Conservation (phyloP, 30 jellyfish, hydroid and myxozoan genomes). For the Aurelia aurita region DNA sequence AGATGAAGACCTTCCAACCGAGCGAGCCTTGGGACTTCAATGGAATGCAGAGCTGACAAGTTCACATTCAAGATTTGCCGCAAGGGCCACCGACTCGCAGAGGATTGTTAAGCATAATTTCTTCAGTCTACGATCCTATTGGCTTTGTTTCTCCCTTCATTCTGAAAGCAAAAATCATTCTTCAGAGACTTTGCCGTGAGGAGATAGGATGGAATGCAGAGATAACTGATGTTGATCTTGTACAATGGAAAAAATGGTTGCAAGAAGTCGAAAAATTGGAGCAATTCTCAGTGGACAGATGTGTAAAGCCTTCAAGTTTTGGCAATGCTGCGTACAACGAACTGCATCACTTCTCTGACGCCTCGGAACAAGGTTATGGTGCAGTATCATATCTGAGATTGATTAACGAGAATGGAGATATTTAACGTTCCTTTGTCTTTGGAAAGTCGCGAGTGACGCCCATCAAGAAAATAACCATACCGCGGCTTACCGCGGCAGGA, state of each 20-base stretch:
- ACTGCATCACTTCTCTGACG: too few species aligned
- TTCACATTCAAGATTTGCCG: background rate
- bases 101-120: slow-evolving; percentile 18
- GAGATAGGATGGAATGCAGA: slow-evolving; percentile 47
- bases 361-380: too few species aligned
- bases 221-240: background rate
- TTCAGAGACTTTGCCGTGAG: slow-evolving; percentile 23
- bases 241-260: slow-evolving; percentile 37
- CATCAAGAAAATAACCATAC: too few species aligned
- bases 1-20: slow-evolving; percentile 37
- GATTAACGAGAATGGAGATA: too few species aligned
- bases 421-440: too few species aligned
- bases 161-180: slow-evolving; percentile 26
- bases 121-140: slow-evolving; percentile 55
- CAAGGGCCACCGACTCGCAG: slow-evolving; percentile 22
- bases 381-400: too few species aligned
- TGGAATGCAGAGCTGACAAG: slow-evolving; percentile 22
- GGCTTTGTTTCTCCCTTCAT: slow-evolving; percentile 54
- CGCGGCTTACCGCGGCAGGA: too few species aligned
- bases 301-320: too few species aligned
- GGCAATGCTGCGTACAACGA: too few species aligned
- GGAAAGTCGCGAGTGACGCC: too few species aligned
- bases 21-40: slow-evolving; percentile 50
- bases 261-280: background rate
- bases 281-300: too few species aligned